phyloP scores from a whole-genome alignment of 2,888 invertebrate species.

The Drosophila demipolita region DNA sequence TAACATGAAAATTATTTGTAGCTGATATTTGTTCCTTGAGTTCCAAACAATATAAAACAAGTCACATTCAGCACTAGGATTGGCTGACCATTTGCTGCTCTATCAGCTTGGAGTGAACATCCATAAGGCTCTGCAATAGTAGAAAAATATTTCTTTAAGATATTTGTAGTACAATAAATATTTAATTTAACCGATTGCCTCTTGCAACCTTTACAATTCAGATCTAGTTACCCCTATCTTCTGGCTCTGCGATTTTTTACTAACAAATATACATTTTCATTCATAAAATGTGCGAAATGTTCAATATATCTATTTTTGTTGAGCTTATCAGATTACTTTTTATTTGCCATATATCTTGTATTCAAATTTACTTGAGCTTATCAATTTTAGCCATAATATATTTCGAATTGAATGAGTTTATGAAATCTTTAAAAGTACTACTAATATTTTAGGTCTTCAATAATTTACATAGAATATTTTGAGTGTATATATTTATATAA shows the following conservation, averaged over 20 bases:
- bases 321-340: not conserved
- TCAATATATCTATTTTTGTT: not conserved
- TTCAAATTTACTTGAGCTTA: not conserved
- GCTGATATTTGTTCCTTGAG: conserved; percentile 2
- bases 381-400: not conserved
- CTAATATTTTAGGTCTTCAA: not conserved
- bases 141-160: not conserved
- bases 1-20: conserved; percentile 7
- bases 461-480: not conserved
- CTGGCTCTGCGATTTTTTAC: not conserved
- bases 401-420: not conserved
- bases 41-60: not conserved
- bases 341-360: not conserved
- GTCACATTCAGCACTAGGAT: not conserved
- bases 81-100: conserved; percentile 82
- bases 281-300: not conserved
- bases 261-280: not conserved
- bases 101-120: conserved; percentile 93
- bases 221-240: not conserved
- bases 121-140: conserved; percentile 90
- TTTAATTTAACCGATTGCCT: not conserved
- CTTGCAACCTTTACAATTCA: not conserved
- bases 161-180: not conserved
- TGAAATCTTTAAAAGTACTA: not conserved
- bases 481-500: not conserved